Percentiles rank a stretch among this genome's conserved stretches.
Evolutionary conservation across 2,888 invertebrate genomes (phyloP).

Genomic region (Diarsia dahlii): DNA sequence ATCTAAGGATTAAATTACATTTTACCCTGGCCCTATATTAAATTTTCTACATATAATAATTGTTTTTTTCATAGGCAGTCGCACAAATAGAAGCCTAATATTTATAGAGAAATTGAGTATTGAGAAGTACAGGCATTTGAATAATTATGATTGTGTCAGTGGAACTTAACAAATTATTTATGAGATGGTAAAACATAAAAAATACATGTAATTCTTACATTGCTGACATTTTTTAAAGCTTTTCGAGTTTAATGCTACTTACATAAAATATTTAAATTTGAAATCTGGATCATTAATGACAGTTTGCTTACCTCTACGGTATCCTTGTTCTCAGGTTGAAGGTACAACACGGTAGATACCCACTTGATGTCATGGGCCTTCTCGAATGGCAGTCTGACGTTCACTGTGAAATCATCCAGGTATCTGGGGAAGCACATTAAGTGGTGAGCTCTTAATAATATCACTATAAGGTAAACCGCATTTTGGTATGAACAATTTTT

Average conservation of each 20-base stretch:
- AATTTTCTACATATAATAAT: background rate
- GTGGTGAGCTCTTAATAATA: background rate
- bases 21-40: background rate
- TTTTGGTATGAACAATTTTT: background rate
- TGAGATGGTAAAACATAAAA: too few species aligned
- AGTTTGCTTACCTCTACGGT: conserved; percentile 76
- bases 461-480: background rate
- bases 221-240: background rate
- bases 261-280: background rate
- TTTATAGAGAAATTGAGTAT: background rate
- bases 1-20: too few species aligned
- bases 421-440: conserved; percentile 73
- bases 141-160: background rate
- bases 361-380: conserved; percentile 90
- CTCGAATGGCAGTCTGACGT: conserved; percentile 90
- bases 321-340: conserved; percentile 83
- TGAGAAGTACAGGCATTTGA: background rate
- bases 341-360: conserved; percentile 77
- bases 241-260: background rate
- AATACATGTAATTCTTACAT: too few species aligned
- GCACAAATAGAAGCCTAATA: background rate
- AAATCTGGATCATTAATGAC: background rate
- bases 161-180: background rate
- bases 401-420: conserved; percentile 85
- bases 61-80: background rate